Percentiles rank a stretch among this genome's conserved stretches.
Evolutionary conservation across 2,113 vertebrate species (phyloP).

Genomic region (Plecturocebus donacophilus): DNA sequence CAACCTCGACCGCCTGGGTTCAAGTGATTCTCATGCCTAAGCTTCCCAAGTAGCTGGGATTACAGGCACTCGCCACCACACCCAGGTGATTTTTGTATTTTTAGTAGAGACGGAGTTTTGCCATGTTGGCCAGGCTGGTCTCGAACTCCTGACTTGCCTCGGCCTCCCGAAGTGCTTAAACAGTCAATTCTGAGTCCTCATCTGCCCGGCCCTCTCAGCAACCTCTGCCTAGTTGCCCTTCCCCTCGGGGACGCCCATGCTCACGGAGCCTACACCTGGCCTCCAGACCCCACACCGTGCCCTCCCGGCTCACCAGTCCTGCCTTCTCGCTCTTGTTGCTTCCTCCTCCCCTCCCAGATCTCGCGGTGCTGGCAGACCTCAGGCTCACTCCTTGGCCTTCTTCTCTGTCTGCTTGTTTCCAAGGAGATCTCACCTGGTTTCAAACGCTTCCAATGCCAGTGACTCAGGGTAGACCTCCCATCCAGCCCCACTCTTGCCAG

Average conservation of each 20-base stretch:
- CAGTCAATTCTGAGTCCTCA: not conserved
- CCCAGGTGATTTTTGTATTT: too few species aligned
- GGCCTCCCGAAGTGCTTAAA: not conserved
- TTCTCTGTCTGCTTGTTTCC: not conserved
- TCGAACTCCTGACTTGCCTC: not conserved
- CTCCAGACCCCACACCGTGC: not conserved
- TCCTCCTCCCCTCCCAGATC: not conserved
- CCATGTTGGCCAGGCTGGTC: too few species aligned
- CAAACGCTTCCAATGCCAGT: not conserved
- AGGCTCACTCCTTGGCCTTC: not conserved
- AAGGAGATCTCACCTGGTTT: not conserved
- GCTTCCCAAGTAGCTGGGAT: too few species aligned
- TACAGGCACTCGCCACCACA: too few species aligned
- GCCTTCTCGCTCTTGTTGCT: not conserved
- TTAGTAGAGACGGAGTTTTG: too few species aligned
- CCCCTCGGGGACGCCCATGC: not conserved
- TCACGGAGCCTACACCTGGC: not conserved
- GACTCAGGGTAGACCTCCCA: not conserved
- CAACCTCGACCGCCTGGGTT: too few species aligned
- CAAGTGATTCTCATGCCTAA: too few species aligned
- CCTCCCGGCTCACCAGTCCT: not conserved
- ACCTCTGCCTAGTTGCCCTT: not conserved
- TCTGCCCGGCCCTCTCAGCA: not conserved
- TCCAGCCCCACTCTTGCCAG: not conserved
- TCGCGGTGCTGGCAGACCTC: too few species aligned